Base-by-base conservation (phyloP, 2,888 invertebrate species). In the Amphipyra tragopoginis region DNA sequence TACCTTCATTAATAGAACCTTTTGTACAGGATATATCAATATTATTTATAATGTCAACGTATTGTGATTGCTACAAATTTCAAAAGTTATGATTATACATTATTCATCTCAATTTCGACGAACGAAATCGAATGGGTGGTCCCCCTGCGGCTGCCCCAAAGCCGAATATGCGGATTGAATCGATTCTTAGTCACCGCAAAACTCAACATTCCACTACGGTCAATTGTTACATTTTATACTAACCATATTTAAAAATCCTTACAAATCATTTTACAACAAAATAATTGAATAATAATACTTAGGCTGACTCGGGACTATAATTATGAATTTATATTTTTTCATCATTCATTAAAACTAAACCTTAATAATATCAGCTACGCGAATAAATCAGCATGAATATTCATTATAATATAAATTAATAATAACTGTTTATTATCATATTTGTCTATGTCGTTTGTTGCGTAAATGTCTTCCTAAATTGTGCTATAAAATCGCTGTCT, bases 291-390 rank as follows among this genome's bases (percentile, higher is more conserved):
- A 86, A 84, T 89, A 90, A 90, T 92, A 92, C 90, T 92, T 89
- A 90, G 86, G 85, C 86, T 92, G 91, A 91, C 87, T 90, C 83
- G 80, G 77, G 80, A 86, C 77, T 85, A 86, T 77, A 81, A 77
- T 81, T 77, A 82, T 80, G 80, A 79, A 84, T 81, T 79, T 80
- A 75, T 74, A 72, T 72, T 80, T 77, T 81, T 79, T 72, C 29
- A 60, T 74, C 65, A 68, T 79, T 81, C 63, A 81, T 87, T 87
- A 83, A 77, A 89, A 90, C 88, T 92, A 92, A 90, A 86, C 72
- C 88, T 91, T 92, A 92, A 87, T 84, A 87, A 88, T 90, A 90
- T 87, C 84, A 88, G 85, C 87, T 90, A 90, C 84, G 81, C 84
- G 78, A 87, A 86, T 82, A 89, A 81, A 85, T 83, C 85, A 84